phyloP scores from a whole-genome alignment of 92 coral and sea anemone genomes.

The Epizoanthus illoricatus region DNA sequence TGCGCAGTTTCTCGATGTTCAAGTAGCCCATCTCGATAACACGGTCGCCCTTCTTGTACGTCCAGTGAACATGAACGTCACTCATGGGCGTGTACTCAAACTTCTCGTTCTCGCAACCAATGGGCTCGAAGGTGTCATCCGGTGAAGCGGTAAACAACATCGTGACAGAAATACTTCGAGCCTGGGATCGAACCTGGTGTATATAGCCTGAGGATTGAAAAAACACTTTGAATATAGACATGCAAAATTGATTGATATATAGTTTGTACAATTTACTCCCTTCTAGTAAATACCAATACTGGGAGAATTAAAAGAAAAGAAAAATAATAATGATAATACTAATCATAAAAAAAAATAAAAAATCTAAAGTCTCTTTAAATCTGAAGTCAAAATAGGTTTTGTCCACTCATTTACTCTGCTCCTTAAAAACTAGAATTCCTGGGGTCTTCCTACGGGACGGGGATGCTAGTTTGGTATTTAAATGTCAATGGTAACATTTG shows the following conservation, averaged over 20 bases:
- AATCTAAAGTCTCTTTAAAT: no score
- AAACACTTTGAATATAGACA: not conserved
- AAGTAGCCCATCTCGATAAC: conserved; percentile 87
- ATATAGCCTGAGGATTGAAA: conserved; percentile 64
- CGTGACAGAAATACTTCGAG: conserved; percentile 88
- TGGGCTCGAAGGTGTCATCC: conserved; percentile 69
- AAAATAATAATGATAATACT: no score
- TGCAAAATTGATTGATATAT: not conserved
- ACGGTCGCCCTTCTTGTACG: conserved; percentile 89
- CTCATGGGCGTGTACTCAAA: conserved; percentile 89
- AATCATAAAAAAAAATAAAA: no score
- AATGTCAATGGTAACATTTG: no score
- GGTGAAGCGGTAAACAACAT: conserved; percentile 85
- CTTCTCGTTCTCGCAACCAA: conserved; percentile 77
- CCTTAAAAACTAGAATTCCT: no score
- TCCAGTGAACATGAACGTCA: conserved; percentile 88
- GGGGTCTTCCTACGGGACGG: no score
- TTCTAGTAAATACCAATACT: no score
- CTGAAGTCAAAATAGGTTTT: no score
- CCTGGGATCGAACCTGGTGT: conserved; percentile 86
- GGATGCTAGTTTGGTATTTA: no score
- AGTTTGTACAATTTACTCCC: not conserved
- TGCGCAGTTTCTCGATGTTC: conserved; percentile 66
- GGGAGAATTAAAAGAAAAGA: no score
- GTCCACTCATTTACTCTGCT: no score